These are phyloP conservation scores for Ametastegia equiseti DNA, from an alignment of 2,888 invertebrate species.

Conservation along the genomic window DNA sequence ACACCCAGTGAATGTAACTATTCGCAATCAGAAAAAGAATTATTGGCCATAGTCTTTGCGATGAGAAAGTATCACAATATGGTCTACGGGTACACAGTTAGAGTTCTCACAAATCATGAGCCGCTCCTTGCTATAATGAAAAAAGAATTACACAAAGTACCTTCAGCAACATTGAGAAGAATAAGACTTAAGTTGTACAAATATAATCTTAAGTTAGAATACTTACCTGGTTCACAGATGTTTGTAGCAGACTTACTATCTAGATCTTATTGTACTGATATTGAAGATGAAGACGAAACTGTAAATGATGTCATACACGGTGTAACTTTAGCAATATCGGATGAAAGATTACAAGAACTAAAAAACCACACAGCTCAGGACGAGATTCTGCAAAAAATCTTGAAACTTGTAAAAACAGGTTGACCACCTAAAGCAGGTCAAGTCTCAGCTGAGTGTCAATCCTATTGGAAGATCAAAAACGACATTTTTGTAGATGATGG, in stretches of 20 bases:
- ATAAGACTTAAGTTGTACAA: conserved; percentile 40
- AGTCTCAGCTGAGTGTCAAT: conserved; percentile 49
- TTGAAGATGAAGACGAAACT: conserved; percentile 50
- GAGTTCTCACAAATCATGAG: conserved; percentile 34
- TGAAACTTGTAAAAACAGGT: conserved; percentile 50
- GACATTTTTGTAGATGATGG: conserved; percentile 50
- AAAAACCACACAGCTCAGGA: conserved; percentile 50
- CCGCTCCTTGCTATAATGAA: conserved; percentile 36
- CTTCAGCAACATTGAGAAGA: conserved; percentile 20
- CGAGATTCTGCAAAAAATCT: conserved; percentile 49
- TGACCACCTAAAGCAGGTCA: conserved; percentile 54
- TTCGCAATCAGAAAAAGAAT: conserved; percentile 51
- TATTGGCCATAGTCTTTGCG: conserved; percentile 47
- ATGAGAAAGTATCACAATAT: conserved; percentile 38
- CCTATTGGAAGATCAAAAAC: conserved; percentile 52
- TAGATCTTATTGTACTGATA: conserved; percentile 11
- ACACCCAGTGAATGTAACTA: conserved; percentile 51
- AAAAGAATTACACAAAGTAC: conserved; percentile 31
- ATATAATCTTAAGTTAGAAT: conserved; percentile 30
- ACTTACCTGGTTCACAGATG: conserved; percentile 43
- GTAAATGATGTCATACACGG: conserved; percentile 49
- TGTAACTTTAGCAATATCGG: conserved; percentile 50
- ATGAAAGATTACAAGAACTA: conserved; percentile 50
- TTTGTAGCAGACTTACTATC: conserved; percentile 45
- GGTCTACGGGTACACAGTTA: conserved; percentile 37